Evolutionary conservation across 1,140 invertebrate species (phyloP).

Genomic region (Apis laboriosa): DNA sequence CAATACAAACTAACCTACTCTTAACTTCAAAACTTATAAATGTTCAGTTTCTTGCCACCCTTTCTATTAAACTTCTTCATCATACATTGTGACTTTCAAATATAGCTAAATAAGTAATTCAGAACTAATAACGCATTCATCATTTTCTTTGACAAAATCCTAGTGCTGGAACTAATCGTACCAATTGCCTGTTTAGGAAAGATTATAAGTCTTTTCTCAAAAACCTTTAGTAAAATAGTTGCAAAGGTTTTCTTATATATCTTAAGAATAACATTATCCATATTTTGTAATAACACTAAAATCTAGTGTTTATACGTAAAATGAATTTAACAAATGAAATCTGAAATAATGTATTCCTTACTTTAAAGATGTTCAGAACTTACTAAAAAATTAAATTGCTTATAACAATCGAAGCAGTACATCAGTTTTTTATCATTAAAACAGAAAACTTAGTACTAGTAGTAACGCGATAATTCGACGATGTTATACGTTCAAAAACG

Average conservation of each 20-base stretch:
- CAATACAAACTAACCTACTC: slow-evolving; percentile 77
- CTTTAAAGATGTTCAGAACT: neutral
- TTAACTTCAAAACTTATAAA: slow-evolving; percentile 76
- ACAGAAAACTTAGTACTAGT: slow-evolving; percentile 8
- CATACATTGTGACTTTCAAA: slow-evolving; percentile 50
- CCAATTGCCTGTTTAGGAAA: slow-evolving; percentile 68
- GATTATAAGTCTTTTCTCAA: slow-evolving; percentile 3
- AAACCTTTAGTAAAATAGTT: slow-evolving; percentile 3
- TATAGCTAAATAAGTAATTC: slow-evolving; percentile 62
- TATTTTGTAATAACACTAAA: neutral
- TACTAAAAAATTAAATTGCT: slow-evolving; percentile 16
- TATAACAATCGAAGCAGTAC: neutral
- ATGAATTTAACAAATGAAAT: slow-evolving; percentile 14
- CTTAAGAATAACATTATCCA: neutral
- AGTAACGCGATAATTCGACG: neutral
- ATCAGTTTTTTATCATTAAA: slow-evolving; percentile 10
- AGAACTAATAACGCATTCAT: slow-evolving; percentile 59
- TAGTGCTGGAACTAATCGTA: slow-evolving; percentile 63
- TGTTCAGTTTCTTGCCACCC: slow-evolving; percentile 47
- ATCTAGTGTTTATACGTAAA: neutral
- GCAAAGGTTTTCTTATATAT: neutral
- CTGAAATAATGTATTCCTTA: slow-evolving; percentile 1
- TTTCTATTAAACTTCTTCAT: slow-evolving; percentile 34
- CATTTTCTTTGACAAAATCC: slow-evolving; percentile 53
- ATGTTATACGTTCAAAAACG: neutral